phyloP scores from a whole-genome alignment of 2,797 vertebrate genomes.

The Enteromius viviparus region DNA sequence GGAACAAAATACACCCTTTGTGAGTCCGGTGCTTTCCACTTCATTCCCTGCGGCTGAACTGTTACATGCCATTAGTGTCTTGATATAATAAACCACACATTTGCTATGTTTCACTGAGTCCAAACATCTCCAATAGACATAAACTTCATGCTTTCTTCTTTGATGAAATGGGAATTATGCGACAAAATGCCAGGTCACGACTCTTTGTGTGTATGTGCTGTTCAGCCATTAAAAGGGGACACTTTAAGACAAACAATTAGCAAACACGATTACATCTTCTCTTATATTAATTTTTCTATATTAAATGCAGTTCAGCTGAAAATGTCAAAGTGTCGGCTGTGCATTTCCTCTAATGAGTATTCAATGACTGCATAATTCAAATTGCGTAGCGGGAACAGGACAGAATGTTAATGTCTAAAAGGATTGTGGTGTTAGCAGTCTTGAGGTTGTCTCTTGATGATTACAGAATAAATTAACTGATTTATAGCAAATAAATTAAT shows the following conservation, averaged over 20 bases:
- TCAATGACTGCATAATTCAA: slow-evolving; percentile 41
- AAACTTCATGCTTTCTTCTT: slow-evolving; percentile 16
- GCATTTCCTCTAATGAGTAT: slow-evolving; percentile 39
- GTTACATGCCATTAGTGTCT: slow-evolving; percentile 31
- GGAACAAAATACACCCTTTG: slow-evolving; percentile 2
- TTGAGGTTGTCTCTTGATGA: background rate
- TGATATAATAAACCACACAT: slow-evolving; percentile 37
- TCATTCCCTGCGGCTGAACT: slow-evolving; percentile 5
- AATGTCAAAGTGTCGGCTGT: slow-evolving; percentile 27
- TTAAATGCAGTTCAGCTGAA: slow-evolving; percentile 22
- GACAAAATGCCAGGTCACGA: slow-evolving; percentile 17
- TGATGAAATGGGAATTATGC: background rate
- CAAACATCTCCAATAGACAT: slow-evolving; percentile 28
- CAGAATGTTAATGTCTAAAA: slow-evolving; percentile 25
- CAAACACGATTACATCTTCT: slow-evolving; percentile 19
- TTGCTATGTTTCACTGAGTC: slow-evolving; percentile 33
- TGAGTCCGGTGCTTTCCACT: slow-evolving; percentile 54
- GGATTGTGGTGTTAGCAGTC: background rate
- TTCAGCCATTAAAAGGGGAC: slow-evolving; percentile 15
- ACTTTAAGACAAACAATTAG: slow-evolving; percentile 31
- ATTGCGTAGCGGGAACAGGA: slow-evolving; percentile 12
- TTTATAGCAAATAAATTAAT: background rate
- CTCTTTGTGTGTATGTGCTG: slow-evolving; percentile 14
- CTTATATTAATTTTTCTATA: slow-evolving; percentile 27
- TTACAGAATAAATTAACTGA: slow-evolving; percentile 1